Base-by-base conservation (phyloP, 2,888 invertebrate genomes). In the Urechis unicinctus region DNA sequence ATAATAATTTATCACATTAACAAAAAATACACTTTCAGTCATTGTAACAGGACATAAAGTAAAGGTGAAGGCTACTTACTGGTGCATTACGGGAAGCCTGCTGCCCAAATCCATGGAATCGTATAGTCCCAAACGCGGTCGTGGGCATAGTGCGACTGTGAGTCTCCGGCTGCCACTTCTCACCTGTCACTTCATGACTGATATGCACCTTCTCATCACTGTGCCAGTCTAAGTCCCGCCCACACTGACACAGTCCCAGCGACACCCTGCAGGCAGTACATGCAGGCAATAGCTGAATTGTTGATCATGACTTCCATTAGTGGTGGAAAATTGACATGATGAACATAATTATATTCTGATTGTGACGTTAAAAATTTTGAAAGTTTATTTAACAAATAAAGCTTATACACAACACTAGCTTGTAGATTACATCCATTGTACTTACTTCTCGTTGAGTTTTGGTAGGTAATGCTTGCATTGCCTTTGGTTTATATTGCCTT, bases 51-150 rank as follows among this genome's bases (percentile, higher is more conserved):
- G 9, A 25, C 17, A 6, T 17, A 9, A 9, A 25, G 6, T 9
- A 25, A 36, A 36, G 9, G 21, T 30, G 9, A 36, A 21, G 36
- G 21, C 13, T 17, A 29, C 67, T 66, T 59, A 75, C 75, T 25
- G 74, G 74, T 29, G 71, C 68, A 47, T 65, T 66, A 9, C 43
- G 44, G 1, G 57, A 53, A n/a, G 65, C 58, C 53, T 72, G 73
- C 50, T 67, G 66, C 5, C 74, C 74, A 61, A 73, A 75, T 2
- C 75, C 75, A 31, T 65, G 57, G 59, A 75, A 75, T 48, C 63
- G 60, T 26, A 75, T 68, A 9, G 55, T 62, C 17, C 74, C 74
- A 63, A 69, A 74, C 1, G 68, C 68, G 55, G 69, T 66, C 50
- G 70, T 65, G 5, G 63, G 57, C 6, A 57, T 50, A 13, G 30